Evolutionary conservation across 2,888 invertebrate species (phyloP).

Genomic region (Noctua janthina): DNA sequence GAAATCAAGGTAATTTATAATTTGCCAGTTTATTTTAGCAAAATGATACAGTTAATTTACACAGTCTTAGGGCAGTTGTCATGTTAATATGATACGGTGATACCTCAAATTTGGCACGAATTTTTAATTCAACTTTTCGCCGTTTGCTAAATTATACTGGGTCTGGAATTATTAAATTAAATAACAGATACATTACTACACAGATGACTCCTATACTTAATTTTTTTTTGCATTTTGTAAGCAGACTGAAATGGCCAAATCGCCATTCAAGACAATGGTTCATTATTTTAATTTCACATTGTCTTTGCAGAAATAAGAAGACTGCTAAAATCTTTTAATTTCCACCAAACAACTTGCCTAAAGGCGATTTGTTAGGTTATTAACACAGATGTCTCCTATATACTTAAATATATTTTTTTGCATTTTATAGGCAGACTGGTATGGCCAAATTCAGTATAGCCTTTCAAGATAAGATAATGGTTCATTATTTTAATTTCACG

Average conservation of each 20-base stretch:
- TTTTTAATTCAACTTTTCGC: not conserved
- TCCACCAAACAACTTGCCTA: constrained; percentile 40
- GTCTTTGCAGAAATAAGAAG: not conserved
- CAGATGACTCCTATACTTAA: not conserved
- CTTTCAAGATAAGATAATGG: not conserved
- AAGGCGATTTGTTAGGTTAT: constrained; percentile 26
- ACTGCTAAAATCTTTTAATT: constrained; percentile 25
- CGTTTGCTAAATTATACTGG: no score
- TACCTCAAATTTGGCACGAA: not conserved
- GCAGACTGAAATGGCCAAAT: not conserved
- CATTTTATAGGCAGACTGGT: not conserved
- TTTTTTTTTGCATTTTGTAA: not conserved
- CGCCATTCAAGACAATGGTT: not conserved
- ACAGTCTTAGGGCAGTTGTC: not conserved
- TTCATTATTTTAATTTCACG: constrained; percentile 15
- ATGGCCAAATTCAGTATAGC: not conserved
- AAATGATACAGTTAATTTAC: not conserved
- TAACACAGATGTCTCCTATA: not conserved
- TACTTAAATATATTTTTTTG: not conserved
- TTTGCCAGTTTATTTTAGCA: not conserved
- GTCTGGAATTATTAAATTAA: not conserved
- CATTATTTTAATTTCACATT: constrained; percentile 11
- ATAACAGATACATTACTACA: not conserved
- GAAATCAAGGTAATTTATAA: not conserved
- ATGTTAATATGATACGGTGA: not conserved